Evolutionary conservation across 2,888 invertebrate genomes (phyloP).

Genomic region (Andrena fulva): DNA sequence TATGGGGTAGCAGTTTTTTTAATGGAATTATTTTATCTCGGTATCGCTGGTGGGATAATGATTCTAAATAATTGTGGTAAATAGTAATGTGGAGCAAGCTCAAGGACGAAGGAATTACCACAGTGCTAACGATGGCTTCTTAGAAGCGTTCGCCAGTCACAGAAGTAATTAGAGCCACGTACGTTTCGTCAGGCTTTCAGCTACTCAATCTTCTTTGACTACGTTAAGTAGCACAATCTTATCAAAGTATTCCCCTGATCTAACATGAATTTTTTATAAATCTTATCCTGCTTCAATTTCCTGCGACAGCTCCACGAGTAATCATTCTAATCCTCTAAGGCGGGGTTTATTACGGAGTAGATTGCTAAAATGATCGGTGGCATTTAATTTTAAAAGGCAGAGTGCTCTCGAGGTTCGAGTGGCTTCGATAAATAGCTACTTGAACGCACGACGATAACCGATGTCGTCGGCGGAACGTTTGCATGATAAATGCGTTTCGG

Average conservation of each 20-base stretch:
- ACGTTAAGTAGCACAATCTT: not conserved
- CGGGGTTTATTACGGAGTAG: not conserved
- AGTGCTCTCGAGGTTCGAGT: constrained; percentile 35
- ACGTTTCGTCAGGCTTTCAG: not conserved
- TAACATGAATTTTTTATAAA: not conserved
- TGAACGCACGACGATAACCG: constrained; percentile 48
- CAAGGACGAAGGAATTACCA: constrained; percentile 38
- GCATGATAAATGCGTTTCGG: constrained; percentile 59
- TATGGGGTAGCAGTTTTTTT: not conserved
- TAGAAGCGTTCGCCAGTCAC: constrained; percentile 15
- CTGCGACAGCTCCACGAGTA: not conserved
- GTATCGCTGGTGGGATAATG: too few species aligned
- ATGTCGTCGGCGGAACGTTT: constrained; percentile 38
- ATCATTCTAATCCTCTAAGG: not conserved
- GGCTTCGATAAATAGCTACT: constrained; percentile 46
- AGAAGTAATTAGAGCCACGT: constrained; percentile 26
- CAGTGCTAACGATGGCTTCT: constrained; percentile 37
- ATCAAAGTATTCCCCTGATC: not conserved
- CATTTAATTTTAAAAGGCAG: constrained; percentile 30
- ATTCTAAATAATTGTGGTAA: not conserved
- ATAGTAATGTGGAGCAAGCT: constrained; percentile 37
- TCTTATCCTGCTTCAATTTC: not conserved
- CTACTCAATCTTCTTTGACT: constrained; percentile 24
- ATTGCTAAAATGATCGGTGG: constrained; percentile 4
- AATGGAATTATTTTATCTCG: not conserved